Evolutionary conservation across 2,797 vertebrate species (phyloP).

Genomic region (Girardinus metallicus): DNA sequence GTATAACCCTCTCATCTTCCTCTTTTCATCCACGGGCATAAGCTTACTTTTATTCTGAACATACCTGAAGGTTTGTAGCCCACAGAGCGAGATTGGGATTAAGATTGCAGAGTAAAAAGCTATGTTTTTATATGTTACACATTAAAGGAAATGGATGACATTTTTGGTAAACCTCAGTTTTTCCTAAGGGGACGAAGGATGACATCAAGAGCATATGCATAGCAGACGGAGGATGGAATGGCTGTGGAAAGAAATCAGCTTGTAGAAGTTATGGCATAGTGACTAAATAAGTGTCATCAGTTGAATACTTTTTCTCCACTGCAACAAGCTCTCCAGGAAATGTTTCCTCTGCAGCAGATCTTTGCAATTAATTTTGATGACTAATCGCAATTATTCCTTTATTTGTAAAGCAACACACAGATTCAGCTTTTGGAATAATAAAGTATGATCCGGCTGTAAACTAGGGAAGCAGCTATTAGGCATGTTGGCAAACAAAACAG

Average conservation of each 20-base stretch:
- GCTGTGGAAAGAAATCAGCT: neutral
- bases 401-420: neutral
- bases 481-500: neutral
- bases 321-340: neutral
- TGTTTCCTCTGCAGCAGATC: neutral
- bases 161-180: constrained; percentile 2
- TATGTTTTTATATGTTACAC: neutral
- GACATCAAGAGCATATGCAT: neutral
- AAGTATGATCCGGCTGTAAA: neutral
- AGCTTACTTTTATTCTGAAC: constrained; percentile 9
- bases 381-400: neutral
- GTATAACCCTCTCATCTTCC: constrained; percentile 16
- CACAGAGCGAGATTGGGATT: constrained; percentile 7
- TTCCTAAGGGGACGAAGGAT: neutral
- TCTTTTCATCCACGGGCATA: constrained; percentile 6
- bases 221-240: neutral
- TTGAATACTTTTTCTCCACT: neutral
- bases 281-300: neutral
- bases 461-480: neutral
- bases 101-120: neutral
- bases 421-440: neutral
- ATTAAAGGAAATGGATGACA: constrained; percentile 9
- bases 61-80: constrained; percentile 18
- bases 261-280: neutral
- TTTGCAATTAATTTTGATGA: neutral